Base-by-base conservation (phyloP, 2,113 vertebrate genomes). In the Poeciliopsis retropinna region DNA sequence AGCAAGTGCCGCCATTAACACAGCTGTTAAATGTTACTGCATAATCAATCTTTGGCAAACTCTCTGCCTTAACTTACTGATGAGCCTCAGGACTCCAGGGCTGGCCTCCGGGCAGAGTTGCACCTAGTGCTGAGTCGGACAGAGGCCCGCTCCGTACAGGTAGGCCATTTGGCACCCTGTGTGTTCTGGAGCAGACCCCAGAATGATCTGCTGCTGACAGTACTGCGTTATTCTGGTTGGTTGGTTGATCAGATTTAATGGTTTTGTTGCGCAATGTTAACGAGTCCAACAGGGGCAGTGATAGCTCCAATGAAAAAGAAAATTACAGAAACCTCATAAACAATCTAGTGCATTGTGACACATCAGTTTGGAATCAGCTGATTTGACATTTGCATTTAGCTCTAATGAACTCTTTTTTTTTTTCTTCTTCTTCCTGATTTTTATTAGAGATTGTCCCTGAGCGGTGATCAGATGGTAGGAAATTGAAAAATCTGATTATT, bases 101-200 rank as follows among this genome's bases (percentile, higher is more conserved):
- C 4, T 66, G 76, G 76, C 54, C 64, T 25, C 41, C 62, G 57
- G 37, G 66, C 73, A 29, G 77, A 66, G 15, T 44, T 76, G 64
- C 78, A 72, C 80, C 76, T 69, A 84, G 5, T 63, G 87, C 82
- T 85, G 89, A 88, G 77, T 86, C 60, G 68, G 73, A 83, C 82
- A 81, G 82, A 82, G 85, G 72, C 25, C 22, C 10, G 22, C 70
- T 61, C 73, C 2, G 81, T 62, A 87, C 86, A 89, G 91, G 86
- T 89, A 86, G 71, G 27, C 77, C 63, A 60, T 88, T 88, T 75
- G 75, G 84, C 85, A 84, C 77, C 75, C 73, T 67, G 34, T 62
- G 75, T 84, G 75, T 75, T 82, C 82, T 87, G 68, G 82, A 82
- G 70, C 13, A 30, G 74, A 47, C 65, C 25, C 64, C 78, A 64